Evolutionary conservation across 2,888 invertebrate genomes (phyloP).

Genomic region (Hesperia comma): DNA sequence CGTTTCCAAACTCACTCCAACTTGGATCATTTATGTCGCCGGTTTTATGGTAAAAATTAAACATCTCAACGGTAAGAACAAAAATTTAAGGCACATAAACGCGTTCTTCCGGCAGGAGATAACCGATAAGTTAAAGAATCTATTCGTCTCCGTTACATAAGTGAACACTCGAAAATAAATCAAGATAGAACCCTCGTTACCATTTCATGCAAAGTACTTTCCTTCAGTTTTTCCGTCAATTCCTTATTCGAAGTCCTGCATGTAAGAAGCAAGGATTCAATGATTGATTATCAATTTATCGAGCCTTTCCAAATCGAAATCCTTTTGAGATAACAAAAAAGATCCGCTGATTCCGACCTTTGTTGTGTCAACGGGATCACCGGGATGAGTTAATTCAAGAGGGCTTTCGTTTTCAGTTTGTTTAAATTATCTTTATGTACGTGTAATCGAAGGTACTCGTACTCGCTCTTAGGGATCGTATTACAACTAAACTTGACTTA

Average conservation of each 20-base stretch:
- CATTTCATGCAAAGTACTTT: conserved; percentile 19
- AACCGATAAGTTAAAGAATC: too few species aligned
- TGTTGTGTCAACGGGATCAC: conserved; percentile 15
- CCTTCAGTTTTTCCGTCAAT: conserved; percentile 28
- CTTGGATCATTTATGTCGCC: too few species aligned
- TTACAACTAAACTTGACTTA: neutral
- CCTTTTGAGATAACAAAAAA: conserved; percentile 33
- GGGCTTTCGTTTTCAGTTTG: neutral
- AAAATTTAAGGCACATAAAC: too few species aligned
- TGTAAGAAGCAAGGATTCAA: conserved; percentile 31
- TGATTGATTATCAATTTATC: conserved; percentile 38
- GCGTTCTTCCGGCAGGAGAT: too few species aligned
- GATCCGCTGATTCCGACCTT: conserved; percentile 32
- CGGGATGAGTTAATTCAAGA: neutral
- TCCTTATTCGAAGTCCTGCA: conserved; percentile 20
- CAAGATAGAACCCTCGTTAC: conserved; percentile 2
- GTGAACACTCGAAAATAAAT: conserved; percentile 1
- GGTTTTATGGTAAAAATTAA: too few species aligned
- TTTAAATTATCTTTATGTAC: neutral
- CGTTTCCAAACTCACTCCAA: too few species aligned
- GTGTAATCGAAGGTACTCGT: too few species aligned
- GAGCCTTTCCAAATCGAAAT: conserved; percentile 28
- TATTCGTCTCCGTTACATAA: neutral
- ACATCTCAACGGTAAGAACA: too few species aligned
- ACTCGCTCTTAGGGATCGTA: neutral